Evolutionary conservation across 2,888 invertebrate species (phyloP), one percentile per base, ranked within the genome.

Genomic region (Sphinx pinastri): DNA sequence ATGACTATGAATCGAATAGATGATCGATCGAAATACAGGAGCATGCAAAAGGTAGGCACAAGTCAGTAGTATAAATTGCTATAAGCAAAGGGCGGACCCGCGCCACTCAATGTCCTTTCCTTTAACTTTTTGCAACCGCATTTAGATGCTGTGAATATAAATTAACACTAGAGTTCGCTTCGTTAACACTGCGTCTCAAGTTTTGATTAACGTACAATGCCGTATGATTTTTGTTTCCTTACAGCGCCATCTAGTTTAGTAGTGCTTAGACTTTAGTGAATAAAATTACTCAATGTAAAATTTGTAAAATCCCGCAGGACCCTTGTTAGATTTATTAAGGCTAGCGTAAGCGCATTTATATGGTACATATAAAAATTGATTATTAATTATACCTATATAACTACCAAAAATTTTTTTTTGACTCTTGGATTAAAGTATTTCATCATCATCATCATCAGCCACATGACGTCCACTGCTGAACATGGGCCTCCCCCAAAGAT

Each of bases 91-190:
- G 91, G 93, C 88, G 90, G 81, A 81, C 73, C 70, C 83, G 86
- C 88, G 86, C 91, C 91, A 88, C 85, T 92, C 90, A 89, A 82
- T 82, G 90, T 89, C 87, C 78, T 77, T 75, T 71, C 71, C 83
- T 80, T 86, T 80, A 91, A 88, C 90, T 90, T 91, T 92, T 91
- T 86, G 82, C 73, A 76, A 16, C 60, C 54, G 54, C 54, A n/a
- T 68, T 52, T 63, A 63, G n/a, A 38, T 52, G 47, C 54, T 55
- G 47, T 49, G 54, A 60, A 69, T 54, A 63, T 55, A 63, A 55
- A 69, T 69, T 11, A 69, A 52, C 45, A 47, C 45, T 45, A 52
- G 45, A n/a, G 14, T 5, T 6, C 10, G 16, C 38, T 63, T 45
- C 16, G 59, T 69, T 63, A 63, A 45, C 45, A 16, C 45, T 45